Percentiles rank a stretch among this genome's conserved stretches.
Evolutionary conservation across 2,888 invertebrate genomes (phyloP).

Genomic region (Pharmacophagus antenor): DNA sequence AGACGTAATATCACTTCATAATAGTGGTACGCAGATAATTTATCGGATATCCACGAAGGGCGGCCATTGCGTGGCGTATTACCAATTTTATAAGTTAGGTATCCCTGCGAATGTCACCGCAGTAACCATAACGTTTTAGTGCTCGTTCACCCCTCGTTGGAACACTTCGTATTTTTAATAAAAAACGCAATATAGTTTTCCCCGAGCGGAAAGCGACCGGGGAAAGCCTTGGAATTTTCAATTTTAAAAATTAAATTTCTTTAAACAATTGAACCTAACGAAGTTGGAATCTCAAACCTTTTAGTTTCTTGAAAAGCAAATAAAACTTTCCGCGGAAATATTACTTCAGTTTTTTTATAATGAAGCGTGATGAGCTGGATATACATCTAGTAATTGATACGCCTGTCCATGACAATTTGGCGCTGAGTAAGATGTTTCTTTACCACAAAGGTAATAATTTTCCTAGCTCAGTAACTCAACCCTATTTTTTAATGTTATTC

Average conservation of each 20-base stretch:
- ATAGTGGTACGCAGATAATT: conserved; percentile 18
- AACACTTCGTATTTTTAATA: conserved; percentile 73
- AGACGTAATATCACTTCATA: conserved; percentile 26
- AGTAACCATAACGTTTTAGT: conserved; percentile 77
- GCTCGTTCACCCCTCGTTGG: conserved; percentile 71
- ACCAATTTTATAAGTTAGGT: conserved; percentile 76
- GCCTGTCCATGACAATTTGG: too few species aligned
- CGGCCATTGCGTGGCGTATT: conserved; percentile 53
- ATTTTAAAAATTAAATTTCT: conserved; percentile 60
- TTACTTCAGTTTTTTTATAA: too few species aligned
- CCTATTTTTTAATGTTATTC: too few species aligned
- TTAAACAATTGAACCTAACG: conserved; percentile 41
- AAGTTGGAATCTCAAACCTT: conserved; percentile 29
- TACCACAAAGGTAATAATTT: too few species aligned
- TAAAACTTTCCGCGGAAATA: too few species aligned
- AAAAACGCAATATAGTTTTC: conserved; percentile 74
- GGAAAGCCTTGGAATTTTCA: conserved; percentile 59
- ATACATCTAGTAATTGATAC: too few species aligned
- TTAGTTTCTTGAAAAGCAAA: too few species aligned
- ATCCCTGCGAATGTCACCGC: conserved; percentile 73
- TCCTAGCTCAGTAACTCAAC: too few species aligned
- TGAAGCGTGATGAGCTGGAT: too few species aligned
- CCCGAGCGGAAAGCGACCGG: conserved; percentile 49
- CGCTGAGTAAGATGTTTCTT: too few species aligned
- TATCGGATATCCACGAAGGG: conserved; percentile 40